Base-by-base conservation (phyloP, 2,888 invertebrate species). In the Sycophila texana region DNA sequence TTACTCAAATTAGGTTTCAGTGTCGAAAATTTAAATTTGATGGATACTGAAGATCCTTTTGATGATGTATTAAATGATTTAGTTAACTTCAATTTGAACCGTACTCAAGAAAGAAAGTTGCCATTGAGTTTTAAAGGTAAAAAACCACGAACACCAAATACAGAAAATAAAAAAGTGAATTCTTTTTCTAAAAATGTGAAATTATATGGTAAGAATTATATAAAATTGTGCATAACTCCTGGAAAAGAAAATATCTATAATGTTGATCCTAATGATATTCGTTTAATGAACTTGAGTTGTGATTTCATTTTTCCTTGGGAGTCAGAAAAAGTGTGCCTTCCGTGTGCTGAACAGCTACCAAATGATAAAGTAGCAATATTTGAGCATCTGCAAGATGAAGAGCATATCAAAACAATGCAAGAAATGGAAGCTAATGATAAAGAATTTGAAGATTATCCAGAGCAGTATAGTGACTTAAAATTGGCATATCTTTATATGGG, bases 351-450 rank as follows among this genome's bases (percentile, higher is more conserved):
- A 13, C 13, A 1, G 16, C 61, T 72, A 47, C n/a, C 61, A 72
- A n/a, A 49, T 10, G 51, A 72, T 49, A 7, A 10, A 5, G 16
- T 20, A 49, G 16, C 10, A 53, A 4, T 75, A n/a, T 77, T 20
- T 60, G 77, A 77, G 14, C 77, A 77, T 53, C 49, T 77, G n/a
- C 66, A 72, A 53, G 2, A 18, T 58, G 14, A 58, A 12, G 30
- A 30, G 39, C 77, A 77, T 14, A 18, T 58, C n/a, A 26, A 65
- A 51, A 67, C 66, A 22, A 58, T 77, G n/a, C 10, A 16, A 20
- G 20, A 71, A 20, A 18, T 76, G 51, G 39, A 66, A 72, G 47
- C 2, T 12, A 12, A 18, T 30, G 14, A 49, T 16, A 67, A 57
- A 77, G 60, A 47, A 26, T 72, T 66, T 66, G 51, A 66, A 39